phyloP scores from a whole-genome alignment of 2,113 vertebrate species.

The Lichenostomus cassidix region DNA sequence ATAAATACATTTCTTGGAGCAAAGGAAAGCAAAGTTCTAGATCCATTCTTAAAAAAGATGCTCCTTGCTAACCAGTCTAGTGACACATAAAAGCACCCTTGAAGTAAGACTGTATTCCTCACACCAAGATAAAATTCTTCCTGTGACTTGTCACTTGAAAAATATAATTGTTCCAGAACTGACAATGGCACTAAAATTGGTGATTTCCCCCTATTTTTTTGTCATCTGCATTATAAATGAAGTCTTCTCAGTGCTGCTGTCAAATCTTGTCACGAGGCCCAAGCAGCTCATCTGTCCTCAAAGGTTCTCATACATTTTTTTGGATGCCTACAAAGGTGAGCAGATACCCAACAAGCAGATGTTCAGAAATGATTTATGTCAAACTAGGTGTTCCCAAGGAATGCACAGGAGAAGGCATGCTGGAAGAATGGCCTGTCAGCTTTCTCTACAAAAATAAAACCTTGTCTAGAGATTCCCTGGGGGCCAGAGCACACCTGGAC shows the following conservation, averaged over 20 bases:
- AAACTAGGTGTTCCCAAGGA: neutral
- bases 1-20: conserved; percentile 58
- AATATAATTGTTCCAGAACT: conserved; percentile 24
- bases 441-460: conserved; percentile 38
- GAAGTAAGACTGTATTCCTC: conserved; percentile 45
- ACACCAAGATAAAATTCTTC: conserved; percentile 28
- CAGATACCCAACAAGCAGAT: neutral
- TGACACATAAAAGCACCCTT: conserved; percentile 48
- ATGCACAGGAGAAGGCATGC: neutral
- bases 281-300: neutral
- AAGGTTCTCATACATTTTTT: neutral
- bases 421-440: neutral
- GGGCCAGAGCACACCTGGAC: neutral
- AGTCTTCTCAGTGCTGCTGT: neutral
- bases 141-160: conserved; percentile 24
- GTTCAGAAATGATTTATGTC: neutral
- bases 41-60: conserved; percentile 52
- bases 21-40: conserved; percentile 50
- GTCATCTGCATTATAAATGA: neutral
- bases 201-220: neutral
- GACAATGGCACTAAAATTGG: neutral
- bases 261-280: rapidly evolving
- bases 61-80: conserved; percentile 52
- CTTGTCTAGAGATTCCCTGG: neutral
- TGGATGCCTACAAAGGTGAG: neutral